phyloP scores from a whole-genome alignment of 2,797 vertebrate genomes.

The Pseudotriccus pelzelni region DNA sequence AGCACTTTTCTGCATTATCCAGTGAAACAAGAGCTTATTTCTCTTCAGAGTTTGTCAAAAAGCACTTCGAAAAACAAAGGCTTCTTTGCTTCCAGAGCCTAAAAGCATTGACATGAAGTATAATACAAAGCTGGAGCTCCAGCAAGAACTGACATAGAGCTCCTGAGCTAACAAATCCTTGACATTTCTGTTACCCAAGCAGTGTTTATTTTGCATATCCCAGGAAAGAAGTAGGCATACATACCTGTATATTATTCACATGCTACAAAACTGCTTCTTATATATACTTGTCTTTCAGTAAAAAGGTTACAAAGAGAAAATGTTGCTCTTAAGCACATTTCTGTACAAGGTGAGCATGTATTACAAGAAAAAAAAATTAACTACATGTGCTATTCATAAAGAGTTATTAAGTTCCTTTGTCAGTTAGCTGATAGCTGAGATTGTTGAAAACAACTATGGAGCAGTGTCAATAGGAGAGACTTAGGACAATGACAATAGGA shows the following conservation, averaged over 20 bases:
- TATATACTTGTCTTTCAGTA: not conserved
- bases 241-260: not conserved
- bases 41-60: not conserved
- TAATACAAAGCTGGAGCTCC: not conserved
- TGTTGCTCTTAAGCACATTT: not conserved
- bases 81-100: not conserved
- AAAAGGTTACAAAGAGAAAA: not conserved
- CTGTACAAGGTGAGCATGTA: not conserved
- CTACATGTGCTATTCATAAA: not conserved
- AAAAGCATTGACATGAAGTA: not conserved
- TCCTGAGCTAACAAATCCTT: conserved; percentile 1
- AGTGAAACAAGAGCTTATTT: not conserved
- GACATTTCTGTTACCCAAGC: not conserved
- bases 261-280: not conserved
- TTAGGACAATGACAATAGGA: not conserved
- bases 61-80: not conserved
- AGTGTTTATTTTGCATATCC: not conserved
- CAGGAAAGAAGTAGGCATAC: not conserved
- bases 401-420: not conserved
- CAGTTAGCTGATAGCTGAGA: not conserved
- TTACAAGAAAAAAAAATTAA: not conserved
- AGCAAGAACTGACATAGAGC: not conserved
- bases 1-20: not conserved
- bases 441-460: not conserved
- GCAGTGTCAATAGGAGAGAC: not conserved